phyloP scores from a whole-genome alignment of 2,888 invertebrate species.

The Drosophila pseudotalamancana region DNA sequence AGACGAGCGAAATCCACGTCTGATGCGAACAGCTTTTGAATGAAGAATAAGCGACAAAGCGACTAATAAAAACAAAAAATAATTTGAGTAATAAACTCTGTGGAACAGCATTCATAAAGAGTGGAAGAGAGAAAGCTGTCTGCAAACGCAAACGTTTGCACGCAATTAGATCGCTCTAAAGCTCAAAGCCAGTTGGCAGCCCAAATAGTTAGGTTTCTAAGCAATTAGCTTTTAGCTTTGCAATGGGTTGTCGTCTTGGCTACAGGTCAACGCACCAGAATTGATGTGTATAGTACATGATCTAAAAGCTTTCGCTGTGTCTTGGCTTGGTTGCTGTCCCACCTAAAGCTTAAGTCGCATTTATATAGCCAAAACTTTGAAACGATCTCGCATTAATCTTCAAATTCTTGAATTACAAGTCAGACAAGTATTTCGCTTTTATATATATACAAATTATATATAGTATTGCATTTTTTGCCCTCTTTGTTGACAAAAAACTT shows the following conservation, averaged over 20 bases:
- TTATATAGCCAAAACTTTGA: not conserved
- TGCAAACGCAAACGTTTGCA: not conserved
- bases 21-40: constrained; percentile 39
- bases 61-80: constrained; percentile 48
- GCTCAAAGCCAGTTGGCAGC: not conserved
- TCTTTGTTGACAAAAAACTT: not conserved
- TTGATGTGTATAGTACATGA: too few relatives aligned
- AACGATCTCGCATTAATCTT: not conserved
- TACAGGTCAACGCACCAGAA: too few relatives aligned
- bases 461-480: not conserved
- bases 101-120: constrained; percentile 22
- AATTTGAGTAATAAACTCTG: not conserved
- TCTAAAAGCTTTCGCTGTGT: too few relatives aligned
- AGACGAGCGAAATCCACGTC: constrained; percentile 34
- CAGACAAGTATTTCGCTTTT: constrained; percentile 3
- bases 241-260: constrained; percentile 1
- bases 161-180: constrained; percentile 4
- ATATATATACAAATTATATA: not conserved
- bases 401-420: not conserved
- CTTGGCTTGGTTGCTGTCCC: not conserved
- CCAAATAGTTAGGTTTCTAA: not conserved
- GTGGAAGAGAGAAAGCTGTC: constrained; percentile 1
- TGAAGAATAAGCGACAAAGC: constrained; percentile 36
- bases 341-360: not conserved
- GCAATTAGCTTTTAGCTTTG: not conserved